These are phyloP conservation scores for Chroicocephalus ridibundus DNA, from an alignment of 2,113 vertebrate species.

Conservation along the genomic window DNA sequence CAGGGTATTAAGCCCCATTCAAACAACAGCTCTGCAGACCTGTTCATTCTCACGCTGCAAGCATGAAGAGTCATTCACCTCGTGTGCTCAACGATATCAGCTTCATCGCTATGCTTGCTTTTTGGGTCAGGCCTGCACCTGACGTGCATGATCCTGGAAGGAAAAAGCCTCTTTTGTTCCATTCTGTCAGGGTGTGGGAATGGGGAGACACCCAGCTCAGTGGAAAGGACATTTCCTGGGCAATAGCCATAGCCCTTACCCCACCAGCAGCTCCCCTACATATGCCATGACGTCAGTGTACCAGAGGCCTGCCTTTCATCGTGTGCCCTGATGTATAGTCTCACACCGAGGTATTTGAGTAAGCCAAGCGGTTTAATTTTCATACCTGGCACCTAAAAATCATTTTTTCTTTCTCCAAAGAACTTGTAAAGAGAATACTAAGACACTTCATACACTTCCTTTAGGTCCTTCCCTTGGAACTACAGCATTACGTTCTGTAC, in stretches of 20 bases:
- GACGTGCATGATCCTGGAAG: not conserved
- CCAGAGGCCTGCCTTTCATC: not conserved
- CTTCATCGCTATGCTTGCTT: not conserved
- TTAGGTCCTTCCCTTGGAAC: not conserved
- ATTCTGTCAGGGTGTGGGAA: slow-evolving; percentile 55
- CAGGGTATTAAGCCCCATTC: not conserved
- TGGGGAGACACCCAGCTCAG: slow-evolving; percentile 49
- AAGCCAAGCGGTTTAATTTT: not conserved
- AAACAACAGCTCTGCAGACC: not conserved
- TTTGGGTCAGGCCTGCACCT: slow-evolving; percentile 33
- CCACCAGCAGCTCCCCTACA: not conserved
- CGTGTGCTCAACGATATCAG: not conserved
- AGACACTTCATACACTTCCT: not conserved
- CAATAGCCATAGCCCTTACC: not conserved
- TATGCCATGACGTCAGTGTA: not conserved
- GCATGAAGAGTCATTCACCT: not conserved
- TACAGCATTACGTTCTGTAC: not conserved
- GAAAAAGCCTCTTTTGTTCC: slow-evolving; percentile 60
- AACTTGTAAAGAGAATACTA: not conserved
- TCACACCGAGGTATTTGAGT: not conserved
- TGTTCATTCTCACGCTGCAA: not conserved
- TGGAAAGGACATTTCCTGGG: slow-evolving; percentile 60
- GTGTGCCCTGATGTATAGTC: not conserved
- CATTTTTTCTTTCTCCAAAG: not conserved
- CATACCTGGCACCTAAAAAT: not conserved